Evolutionary conservation across 2,888 invertebrate species (phyloP).

Genomic region (Drosophila pseudotakahashii): DNA sequence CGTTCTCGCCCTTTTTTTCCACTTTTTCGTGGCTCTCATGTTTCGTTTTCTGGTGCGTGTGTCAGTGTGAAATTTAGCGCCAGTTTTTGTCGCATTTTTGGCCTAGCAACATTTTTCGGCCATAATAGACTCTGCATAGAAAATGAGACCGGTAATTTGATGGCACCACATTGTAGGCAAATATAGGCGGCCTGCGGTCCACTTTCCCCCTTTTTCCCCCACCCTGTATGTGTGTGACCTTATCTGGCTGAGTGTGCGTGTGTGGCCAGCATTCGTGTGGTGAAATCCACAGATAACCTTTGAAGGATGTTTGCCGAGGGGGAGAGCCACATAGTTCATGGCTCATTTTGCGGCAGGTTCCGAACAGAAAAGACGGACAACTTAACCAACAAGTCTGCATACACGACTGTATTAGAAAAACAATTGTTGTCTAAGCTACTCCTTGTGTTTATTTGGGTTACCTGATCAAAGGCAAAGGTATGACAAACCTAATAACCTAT

Average conservation of each 20-base stretch:
- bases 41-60: conserved; percentile 38
- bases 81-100: conserved; percentile 74
- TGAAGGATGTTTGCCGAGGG: conserved; percentile 14
- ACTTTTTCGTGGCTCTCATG: conserved; percentile 22
- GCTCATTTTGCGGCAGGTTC: conserved; percentile 8
- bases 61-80: conserved; percentile 74
- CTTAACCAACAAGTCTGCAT: conserved; percentile 4
- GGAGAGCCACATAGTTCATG: conserved; percentile 23
- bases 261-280: conserved; percentile 15
- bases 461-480: neutral
- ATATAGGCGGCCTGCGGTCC: conserved; percentile 67
- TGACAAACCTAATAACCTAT: too few species aligned
- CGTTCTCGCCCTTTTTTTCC: neutral
- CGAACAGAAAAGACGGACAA: conserved; percentile 18
- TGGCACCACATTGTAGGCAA: conserved; percentile 70
- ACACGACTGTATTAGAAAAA: neutral
- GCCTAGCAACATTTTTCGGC: conserved; percentile 55
- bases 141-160: conserved; percentile 77
- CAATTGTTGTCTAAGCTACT: neutral
- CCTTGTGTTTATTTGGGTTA: neutral
- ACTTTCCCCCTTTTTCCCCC: neutral
- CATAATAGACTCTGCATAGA: conserved; percentile 75
- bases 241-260: neutral
- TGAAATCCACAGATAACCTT: conserved; percentile 29
- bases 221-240: conserved; percentile 17